Evolutionary conservation across 2,888 invertebrate genomes (phyloP).

Genomic region (Lithophane leautieri): DNA sequence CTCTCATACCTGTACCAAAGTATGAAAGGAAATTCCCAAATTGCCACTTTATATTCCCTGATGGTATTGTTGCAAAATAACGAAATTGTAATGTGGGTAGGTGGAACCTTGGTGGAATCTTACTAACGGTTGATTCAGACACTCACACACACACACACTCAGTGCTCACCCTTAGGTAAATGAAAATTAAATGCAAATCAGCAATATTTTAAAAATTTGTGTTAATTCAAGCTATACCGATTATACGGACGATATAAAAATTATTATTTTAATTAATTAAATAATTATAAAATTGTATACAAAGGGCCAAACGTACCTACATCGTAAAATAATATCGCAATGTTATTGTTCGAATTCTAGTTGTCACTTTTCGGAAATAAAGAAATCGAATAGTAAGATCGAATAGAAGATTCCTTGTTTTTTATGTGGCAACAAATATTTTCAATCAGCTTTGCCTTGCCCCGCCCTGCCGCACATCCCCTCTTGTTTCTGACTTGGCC

Average conservation of each 20-base stretch:
- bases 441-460: slow-evolving; percentile 1
- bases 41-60: background rate
- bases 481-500: background rate
- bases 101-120: background rate
- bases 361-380: background rate
- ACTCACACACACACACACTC: too few relatives aligned
- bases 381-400: background rate
- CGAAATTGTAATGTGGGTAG: background rate
- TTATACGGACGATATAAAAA: background rate
- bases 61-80: background rate
- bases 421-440: slow-evolving; percentile 13
- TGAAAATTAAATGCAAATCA: background rate
- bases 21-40: background rate
- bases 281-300: background rate
- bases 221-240: background rate
- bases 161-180: background rate
- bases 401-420: background rate
- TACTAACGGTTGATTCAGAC: background rate
- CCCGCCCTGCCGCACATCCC: background rate
- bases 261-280: too few relatives aligned
- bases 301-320: background rate
- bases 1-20: too few relatives aligned
- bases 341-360: too few relatives aligned
- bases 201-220: background rate
- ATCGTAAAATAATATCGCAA: background rate